These are phyloP conservation scores for Lasioglossum zephyrum DNA, from an alignment of 2,888 invertebrate genomes.

Conservation along the genomic window DNA sequence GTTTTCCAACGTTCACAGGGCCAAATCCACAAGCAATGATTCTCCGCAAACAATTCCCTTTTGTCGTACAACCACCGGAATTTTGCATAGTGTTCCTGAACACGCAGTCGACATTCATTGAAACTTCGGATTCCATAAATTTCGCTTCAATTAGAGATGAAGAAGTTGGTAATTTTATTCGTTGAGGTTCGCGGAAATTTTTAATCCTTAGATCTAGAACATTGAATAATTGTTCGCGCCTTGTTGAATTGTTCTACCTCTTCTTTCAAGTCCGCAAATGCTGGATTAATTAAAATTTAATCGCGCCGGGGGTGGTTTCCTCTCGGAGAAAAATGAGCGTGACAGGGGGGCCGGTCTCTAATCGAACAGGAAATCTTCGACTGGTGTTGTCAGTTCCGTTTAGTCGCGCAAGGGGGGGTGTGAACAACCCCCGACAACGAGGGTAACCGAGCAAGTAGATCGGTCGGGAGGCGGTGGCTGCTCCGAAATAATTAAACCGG, in stretches of 20 bases:
- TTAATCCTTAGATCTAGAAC: too few species aligned
- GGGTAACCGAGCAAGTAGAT: slow-evolving; percentile 67
- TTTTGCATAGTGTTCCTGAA: not conserved
- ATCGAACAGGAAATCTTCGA: slow-evolving; percentile 44
- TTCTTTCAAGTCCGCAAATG: not conserved
- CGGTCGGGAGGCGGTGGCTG: slow-evolving; percentile 60
- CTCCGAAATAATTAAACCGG: slow-evolving; percentile 83
- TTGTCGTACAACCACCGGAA: not conserved
- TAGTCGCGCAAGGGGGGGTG: slow-evolving; percentile 36
- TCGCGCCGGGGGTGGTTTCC: not conserved
- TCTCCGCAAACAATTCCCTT: not conserved
- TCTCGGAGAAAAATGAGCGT: not conserved
- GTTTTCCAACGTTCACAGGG: not conserved
- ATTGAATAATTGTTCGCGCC: too few species aligned
- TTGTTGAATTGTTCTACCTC: too few species aligned
- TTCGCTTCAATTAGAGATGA: not conserved
- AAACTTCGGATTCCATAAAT: not conserved
- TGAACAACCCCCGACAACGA: slow-evolving; percentile 53
- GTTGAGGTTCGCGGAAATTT: too few species aligned
- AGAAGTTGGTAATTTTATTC: not conserved
- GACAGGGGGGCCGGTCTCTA: not conserved
- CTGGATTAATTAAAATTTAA: not conserved
- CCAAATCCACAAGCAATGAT: not conserved
- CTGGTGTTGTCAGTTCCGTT: slow-evolving; percentile 60
- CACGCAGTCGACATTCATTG: not conserved